Percentiles rank a stretch among this genome's conserved stretches.
Conservation (phyloP, 2,113 vertebrate genomes). For the Rattus rattus region DNA sequence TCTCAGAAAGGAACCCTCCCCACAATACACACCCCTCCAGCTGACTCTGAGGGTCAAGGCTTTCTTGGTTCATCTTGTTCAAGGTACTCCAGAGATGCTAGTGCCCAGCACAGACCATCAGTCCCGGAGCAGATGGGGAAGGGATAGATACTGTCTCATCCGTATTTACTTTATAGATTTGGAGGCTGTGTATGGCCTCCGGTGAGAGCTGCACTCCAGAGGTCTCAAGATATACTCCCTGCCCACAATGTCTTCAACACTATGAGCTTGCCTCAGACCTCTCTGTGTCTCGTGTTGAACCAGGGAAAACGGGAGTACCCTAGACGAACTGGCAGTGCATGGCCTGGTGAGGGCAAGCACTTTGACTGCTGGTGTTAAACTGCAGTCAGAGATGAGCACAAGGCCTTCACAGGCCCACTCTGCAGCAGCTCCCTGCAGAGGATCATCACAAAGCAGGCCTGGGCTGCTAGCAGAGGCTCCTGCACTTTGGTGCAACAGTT, state of each 20-base stretch:
- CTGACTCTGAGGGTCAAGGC: not conserved
- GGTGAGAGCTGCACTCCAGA: too few species aligned
- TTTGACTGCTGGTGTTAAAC: not conserved
- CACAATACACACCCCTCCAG: too few species aligned
- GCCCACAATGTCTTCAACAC: not conserved
- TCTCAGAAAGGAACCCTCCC: not conserved
- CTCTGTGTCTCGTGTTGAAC: not conserved
- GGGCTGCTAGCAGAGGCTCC: not conserved
- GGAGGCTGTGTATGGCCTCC: not conserved
- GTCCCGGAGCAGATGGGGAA: not conserved
- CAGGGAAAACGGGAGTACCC: not conserved
- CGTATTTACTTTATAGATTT: not conserved
- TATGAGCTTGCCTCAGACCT: not conserved
- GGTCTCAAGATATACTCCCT: not conserved
- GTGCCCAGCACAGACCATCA: not conserved
- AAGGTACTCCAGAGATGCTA: not conserved
- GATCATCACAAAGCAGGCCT: not conserved
- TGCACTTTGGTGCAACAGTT: not conserved
- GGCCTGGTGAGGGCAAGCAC: not conserved
- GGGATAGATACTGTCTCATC: not conserved
- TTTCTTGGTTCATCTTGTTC: not conserved
- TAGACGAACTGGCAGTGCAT: not conserved
- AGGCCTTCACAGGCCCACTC: not conserved
- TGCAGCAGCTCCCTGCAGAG: not conserved
- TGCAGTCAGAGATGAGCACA: not conserved